A percentile compares a stretch with the other conserved stretches of the same genome.
phyloP scores from a whole-genome alignment of 2,888 invertebrate genomes.

The Deroplatys truncata region DNA sequence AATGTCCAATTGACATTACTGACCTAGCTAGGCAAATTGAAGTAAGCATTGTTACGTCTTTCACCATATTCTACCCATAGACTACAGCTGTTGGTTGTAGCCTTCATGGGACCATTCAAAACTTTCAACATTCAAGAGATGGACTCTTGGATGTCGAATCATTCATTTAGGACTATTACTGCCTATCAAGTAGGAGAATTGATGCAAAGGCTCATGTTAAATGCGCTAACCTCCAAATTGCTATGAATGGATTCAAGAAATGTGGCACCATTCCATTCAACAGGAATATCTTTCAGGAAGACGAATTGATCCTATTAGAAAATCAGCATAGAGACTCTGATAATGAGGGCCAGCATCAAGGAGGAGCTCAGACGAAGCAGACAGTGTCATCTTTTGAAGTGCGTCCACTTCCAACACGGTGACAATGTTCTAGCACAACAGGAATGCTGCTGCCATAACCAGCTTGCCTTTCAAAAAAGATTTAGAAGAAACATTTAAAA shows the following conservation, averaged over 20 bases:
- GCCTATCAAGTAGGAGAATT: not conserved
- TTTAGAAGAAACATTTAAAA: no score
- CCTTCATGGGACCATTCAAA: not conserved
- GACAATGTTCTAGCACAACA: no score
- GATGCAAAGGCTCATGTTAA: not conserved
- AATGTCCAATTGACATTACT: no score
- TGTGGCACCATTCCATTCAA: not conserved
- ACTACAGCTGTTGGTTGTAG: not conserved
- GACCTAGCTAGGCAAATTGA: not conserved
- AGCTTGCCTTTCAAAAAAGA: no score
- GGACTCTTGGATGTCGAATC: not conserved
- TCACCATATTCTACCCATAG: not conserved
- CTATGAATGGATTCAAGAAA: not conserved
- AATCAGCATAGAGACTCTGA: not conserved
- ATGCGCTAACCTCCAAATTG: not conserved
- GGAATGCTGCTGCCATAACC: not conserved
- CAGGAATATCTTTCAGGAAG: not conserved
- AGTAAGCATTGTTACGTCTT: not conserved
- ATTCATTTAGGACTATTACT: not conserved
- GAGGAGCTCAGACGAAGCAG: not conserved
- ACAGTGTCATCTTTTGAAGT: no score
- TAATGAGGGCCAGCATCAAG: not conserved
- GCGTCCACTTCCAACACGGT: no score
- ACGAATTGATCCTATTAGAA: not conserved
- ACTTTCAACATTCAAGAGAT: not conserved